A percentile compares a stretch with the other conserved stretches of the same genome.
phyloP scores from a whole-genome alignment of 2,888 invertebrate species.

The Chloromyia formosa region DNA sequence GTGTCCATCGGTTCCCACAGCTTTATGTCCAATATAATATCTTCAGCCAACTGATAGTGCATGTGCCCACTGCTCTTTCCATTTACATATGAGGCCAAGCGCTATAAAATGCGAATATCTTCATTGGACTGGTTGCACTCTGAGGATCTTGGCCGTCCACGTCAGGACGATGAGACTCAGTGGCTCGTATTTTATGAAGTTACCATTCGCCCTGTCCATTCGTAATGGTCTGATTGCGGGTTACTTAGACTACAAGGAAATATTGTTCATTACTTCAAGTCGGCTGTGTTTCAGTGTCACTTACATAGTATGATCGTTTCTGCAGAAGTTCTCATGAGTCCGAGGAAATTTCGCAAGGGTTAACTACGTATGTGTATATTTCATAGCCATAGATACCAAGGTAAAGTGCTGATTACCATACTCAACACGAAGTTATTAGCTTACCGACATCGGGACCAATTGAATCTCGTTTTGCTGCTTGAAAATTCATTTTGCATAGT shows the following conservation, averaged over 20 bases:
- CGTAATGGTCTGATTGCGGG: background rate
- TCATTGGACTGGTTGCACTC: background rate
- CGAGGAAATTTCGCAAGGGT: too few relatives aligned
- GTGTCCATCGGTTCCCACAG: background rate
- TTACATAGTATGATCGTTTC: background rate
- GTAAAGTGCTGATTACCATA: too few relatives aligned
- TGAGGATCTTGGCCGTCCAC: background rate
- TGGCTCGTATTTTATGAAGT: background rate
- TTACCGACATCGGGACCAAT: background rate
- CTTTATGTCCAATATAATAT: background rate
- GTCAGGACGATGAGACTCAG: background rate
- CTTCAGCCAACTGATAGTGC: background rate
- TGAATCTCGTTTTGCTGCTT: background rate
- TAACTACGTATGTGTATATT: too few relatives aligned
- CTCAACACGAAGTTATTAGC: background rate
- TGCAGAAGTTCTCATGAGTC: too few relatives aligned
- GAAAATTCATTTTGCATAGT: background rate
- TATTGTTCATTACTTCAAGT: background rate
- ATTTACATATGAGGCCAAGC: background rate
- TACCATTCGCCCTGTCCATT: background rate
- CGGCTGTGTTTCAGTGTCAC: background rate
- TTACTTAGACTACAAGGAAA: background rate
- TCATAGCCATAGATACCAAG: too few relatives aligned
- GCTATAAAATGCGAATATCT: slow-evolving; percentile 2
- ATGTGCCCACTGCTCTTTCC: background rate